Evolutionary conservation across 53 echinoderm and acorn worm species (phyloP), one percentile per base, ranked within the genome.

Genomic region (Echinarachnius parma): DNA sequence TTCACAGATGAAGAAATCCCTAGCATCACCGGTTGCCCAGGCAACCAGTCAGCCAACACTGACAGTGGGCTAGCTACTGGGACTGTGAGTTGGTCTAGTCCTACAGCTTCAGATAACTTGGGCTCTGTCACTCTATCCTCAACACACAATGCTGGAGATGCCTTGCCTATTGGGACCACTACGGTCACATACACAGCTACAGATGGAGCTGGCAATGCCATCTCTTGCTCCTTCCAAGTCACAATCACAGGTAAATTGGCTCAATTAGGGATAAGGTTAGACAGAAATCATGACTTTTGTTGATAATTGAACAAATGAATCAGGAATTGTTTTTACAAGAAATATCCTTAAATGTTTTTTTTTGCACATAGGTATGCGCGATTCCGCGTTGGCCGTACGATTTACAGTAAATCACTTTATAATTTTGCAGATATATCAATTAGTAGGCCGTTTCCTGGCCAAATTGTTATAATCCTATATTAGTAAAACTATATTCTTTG

Each of bases 1-100:
- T 57, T 28, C 8, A 9, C 16, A 72, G 74, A 72, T 26, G 74
- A 72, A 28, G 74, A 72, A 24, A 19, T 29, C 15, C 74, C 74
- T 24, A 20, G 36, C 28, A 54, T 72, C 28, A 42, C 57, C 22
- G 39, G 7, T 16, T 72, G 74, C 44, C 74, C 74, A 8, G 74
- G 57, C 24, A 39, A 57, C 74, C 36, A 56, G 23, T 37, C 46
- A 7, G 45, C 55, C 16, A 18, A 15, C 14, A 14, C 57, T 9
- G 57, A 72, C 9, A 1, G 9, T 19, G 57, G 74, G 2, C 33
- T 28, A 19, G 24, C 55, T 18, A 56, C 74, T 14, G 35, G 56
- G 1, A 56, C 56, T 28, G 74, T 72, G 16, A 34, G 28, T n/a
- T 72, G 74, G 74, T 9, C 39, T 0, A 44, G 37, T 7, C 74